phyloP scores from a whole-genome alignment of 1,140 invertebrate genomes.

The Drosophila murphyi region DNA sequence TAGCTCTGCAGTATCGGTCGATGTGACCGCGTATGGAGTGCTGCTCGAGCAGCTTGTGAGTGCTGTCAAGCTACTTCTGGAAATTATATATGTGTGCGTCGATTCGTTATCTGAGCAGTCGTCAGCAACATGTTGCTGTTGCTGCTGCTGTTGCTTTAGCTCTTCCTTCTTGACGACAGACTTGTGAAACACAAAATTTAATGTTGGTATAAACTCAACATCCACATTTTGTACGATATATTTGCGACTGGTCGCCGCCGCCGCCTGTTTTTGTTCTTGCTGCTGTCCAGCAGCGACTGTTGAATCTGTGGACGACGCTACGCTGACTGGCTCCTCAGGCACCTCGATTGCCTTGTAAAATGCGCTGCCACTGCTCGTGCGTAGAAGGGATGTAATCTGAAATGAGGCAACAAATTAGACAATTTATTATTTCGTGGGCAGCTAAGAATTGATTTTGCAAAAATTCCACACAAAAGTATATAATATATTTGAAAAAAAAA shows the following conservation, averaged over 20 bases:
- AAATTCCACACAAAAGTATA: slow-evolving; percentile 10
- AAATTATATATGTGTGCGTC: slow-evolving; percentile 73
- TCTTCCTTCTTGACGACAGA: slow-evolving; percentile 12
- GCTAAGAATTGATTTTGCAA: too few relatives aligned
- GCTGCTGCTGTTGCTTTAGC: slow-evolving; percentile 11
- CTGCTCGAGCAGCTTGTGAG: slow-evolving; percentile 52
- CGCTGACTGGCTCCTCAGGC: slow-evolving; percentile 37
- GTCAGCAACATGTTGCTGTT: slow-evolving; percentile 62
- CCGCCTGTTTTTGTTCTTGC: neutral
- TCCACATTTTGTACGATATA: slow-evolving; percentile 48
- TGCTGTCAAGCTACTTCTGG: slow-evolving; percentile 59
- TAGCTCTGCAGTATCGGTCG: slow-evolving; percentile 70
- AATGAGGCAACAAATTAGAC: slow-evolving; percentile 17
- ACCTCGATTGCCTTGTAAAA: slow-evolving; percentile 68
- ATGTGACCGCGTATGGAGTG: slow-evolving; percentile 65
- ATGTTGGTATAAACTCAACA: slow-evolving; percentile 75
- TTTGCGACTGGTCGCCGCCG: slow-evolving; percentile 2
- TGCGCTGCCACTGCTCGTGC: slow-evolving; percentile 63
- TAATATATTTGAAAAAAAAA: neutral
- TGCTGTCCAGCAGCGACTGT: slow-evolving; percentile 25
- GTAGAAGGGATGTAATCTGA: slow-evolving; percentile 77
- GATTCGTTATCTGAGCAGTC: slow-evolving; percentile 60
- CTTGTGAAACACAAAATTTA: slow-evolving; percentile 65
- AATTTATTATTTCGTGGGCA: neutral
- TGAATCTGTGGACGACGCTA: slow-evolving; percentile 9